Base-by-base conservation (phyloP, 35 echinoderm and acorn worm genomes). In the Heliocidaris erythrogramma region DNA sequence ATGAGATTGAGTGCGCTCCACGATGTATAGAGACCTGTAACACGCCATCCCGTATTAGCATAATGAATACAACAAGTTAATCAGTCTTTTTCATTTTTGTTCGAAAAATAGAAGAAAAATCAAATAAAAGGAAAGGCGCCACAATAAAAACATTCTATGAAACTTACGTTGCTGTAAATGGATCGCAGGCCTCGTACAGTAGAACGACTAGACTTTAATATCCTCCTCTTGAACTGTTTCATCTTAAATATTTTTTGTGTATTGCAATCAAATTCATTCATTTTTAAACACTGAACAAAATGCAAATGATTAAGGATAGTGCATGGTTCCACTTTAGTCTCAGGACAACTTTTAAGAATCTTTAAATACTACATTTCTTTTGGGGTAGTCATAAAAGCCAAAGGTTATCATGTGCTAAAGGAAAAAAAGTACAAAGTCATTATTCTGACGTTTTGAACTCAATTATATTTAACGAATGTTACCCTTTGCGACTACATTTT, bases 1-100 rank as follows among this genome's bases (percentile, higher is more conserved):
- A 78, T 78, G 17, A 78, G 18, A 78, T 78, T 21, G 17, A n/a
- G 27, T 78, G 65, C 27, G 65, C 65, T 78, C 87, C 31, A 32
- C 17, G 32, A 89, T 89, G 17, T n/a, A n/a, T n/a, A 13, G 29
- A 18, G 87, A 89, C 87, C 30, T 89, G 87, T 16, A 89, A 42
- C 87, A 89, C 87, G 30, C 31, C 27, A 78, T 7, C 7, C 18
- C 27, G 47, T 48, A 86, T 89, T 47, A 32, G 24, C 87, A 47
- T 89, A 89, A 89, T 89, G 87, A 35, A 89, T 47, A 89, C 47
- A 89, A 48, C 32, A 89, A 89, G 32, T 16, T 89, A 32, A 78
- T 78, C 21, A 24, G 27, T 78, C 65, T n/a, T 7, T 27, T 7
- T 21, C 18, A 78, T 21, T 78, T 18, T 78, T 78, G 18, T 78